Conservation (phyloP, 1,140 invertebrate genomes). For the Drosophila nannoptera region DNA sequence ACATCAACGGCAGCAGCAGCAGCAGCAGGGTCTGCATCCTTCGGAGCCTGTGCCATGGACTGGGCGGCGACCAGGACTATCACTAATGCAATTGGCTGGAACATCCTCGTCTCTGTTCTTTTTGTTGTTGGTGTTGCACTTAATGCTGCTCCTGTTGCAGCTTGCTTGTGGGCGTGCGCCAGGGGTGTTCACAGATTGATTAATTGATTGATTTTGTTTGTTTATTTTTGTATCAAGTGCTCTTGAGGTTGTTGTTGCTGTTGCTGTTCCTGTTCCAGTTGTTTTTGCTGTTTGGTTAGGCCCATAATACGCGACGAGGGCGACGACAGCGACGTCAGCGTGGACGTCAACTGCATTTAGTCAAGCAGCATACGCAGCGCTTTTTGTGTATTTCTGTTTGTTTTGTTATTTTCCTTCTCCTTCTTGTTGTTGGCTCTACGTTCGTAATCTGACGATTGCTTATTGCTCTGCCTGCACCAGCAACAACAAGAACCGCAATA, state of each 20-base stretch:
- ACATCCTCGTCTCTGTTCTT: conserved; percentile 38
- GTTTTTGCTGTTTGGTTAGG: conserved; percentile 24
- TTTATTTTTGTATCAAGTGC: conserved; percentile 75
- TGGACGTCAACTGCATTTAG: conserved; percentile 48
- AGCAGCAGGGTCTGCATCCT: conserved; percentile 11
- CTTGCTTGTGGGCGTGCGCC: conserved; percentile 42
- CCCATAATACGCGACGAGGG: conserved; percentile 44
- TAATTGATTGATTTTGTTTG: conserved; percentile 78
- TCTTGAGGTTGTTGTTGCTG: conserved; percentile 30
- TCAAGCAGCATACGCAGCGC: conserved; percentile 30
- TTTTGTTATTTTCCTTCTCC: background rate
- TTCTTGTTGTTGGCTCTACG: conserved; percentile 11
- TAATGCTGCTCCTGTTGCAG: conserved; percentile 21
- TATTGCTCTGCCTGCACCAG: conserved; percentile 16
- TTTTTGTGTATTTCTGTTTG: conserved; percentile 14
- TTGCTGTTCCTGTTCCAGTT: conserved; percentile 17
- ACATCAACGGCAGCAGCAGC: conserved; percentile 18
- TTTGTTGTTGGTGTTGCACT: background rate
- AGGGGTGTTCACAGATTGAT: conserved; percentile 66
- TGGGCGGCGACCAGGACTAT: conserved; percentile 36
- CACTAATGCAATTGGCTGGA: conserved; percentile 62
- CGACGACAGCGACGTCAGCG: conserved; percentile 32
- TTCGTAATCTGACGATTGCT: conserved; percentile 19
- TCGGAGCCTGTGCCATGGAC: conserved; percentile 19
- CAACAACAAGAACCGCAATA: conserved; percentile 24